Base-by-base conservation (phyloP, 2,113 vertebrate species). In the Melozone crissalis region DNA sequence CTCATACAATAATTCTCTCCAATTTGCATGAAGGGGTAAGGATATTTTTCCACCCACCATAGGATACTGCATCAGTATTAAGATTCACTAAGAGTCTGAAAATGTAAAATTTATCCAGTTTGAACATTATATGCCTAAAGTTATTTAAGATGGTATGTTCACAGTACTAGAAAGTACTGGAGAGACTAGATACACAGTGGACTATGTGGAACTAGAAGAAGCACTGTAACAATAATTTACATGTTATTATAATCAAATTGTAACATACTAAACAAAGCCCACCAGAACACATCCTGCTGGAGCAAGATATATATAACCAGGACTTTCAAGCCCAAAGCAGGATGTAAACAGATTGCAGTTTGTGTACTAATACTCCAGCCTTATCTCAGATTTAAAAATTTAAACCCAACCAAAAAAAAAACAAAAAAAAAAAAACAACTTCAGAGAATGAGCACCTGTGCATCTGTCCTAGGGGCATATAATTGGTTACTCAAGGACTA, bases 401-500 rank as follows among this genome's bases (percentile, higher is more conserved):
- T 28, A 69, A 87, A 54, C 55, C 55, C 15, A 86, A 68, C 7
- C 11, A 13, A 44, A 51, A 51, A 27, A 49, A 49, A 26, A 49
- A 47, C 12, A 22, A 22, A 22, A 44, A 31, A 23, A 55, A 35
- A 24, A 17, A 8, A 18, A 4, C 26, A 30, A 17, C 59, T 97
- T 96, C 49, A 73, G 77, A 89, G 59, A 95, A 84, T 26, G 77
- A 95, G 88, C 86, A 95, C 94, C 95, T 94, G 91, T 96, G 90
- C 85, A 87, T 97, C 96, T 97, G 93, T 96, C 79, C 87, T 97
- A 97, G 92, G 87, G 96, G 86, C 92, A 97, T 93, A 96, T 98
- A 98, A 99, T 98, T 98, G 98, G 98, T 98, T 98, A 98, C 98
- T 98, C 93, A 89, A 98, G 98, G 98, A 97, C 97, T 98, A 97